Evolutionary conservation across 2,797 vertebrate genomes (phyloP).

Genomic region (Poeciliopsis paucimaculata): DNA sequence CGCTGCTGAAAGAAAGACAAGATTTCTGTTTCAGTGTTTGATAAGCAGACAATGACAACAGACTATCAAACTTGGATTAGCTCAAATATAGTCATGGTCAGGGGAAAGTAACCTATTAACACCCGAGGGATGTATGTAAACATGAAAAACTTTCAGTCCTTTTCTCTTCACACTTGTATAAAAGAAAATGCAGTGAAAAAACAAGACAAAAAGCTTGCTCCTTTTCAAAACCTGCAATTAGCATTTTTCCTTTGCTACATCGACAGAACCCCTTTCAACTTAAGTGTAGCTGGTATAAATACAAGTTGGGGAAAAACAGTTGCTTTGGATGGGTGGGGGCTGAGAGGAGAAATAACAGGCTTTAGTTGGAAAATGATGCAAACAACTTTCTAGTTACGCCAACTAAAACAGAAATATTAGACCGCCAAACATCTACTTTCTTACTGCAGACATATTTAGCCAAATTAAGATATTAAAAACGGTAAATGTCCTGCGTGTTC

Average conservation of each 20-base stretch:
- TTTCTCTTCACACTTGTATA: not conserved
- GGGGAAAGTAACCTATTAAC: not conserved
- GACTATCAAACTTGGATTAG: not conserved
- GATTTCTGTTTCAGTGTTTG: not conserved
- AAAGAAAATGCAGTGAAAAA: not conserved
- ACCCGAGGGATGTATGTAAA: not conserved
- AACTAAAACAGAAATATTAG: not conserved
- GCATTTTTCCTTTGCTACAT: constrained; percentile 43
- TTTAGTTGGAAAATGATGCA: constrained; percentile 1
- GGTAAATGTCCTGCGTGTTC: constrained; percentile 46
- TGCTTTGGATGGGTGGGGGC: constrained; percentile 7
- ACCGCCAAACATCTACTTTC: not conserved
- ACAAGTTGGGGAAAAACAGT: constrained; percentile 18
- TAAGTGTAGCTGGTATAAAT: constrained; percentile 46
- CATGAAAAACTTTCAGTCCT: constrained; percentile 9
- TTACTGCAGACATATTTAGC: not conserved
- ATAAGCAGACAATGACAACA: not conserved
- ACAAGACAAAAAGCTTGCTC: constrained; percentile 20
- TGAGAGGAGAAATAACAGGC: constrained; percentile 37
- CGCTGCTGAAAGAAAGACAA: constrained; percentile 74
- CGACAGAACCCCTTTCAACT: constrained; percentile 47
- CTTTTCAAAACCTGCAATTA: constrained; percentile 51
- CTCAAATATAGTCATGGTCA: not conserved
- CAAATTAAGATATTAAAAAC: constrained; percentile 4
- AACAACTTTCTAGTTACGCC: constrained; percentile 9